Base-by-base conservation (phyloP, 2,797 vertebrate genomes). In the Menidia menidia region DNA sequence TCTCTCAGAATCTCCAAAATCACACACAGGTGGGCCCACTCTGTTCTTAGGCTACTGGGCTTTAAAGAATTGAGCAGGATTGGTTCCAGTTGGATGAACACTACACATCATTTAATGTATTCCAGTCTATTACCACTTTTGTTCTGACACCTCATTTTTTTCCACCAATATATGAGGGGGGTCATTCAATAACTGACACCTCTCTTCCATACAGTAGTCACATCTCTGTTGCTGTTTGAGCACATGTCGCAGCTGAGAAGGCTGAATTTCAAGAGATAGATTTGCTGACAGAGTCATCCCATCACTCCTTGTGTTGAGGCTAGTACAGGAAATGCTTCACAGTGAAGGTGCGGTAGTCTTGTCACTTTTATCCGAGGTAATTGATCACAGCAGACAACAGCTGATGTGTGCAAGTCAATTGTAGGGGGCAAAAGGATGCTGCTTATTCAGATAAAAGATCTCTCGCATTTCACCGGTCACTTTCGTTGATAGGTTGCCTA, bases 101-200 rank as follows among this genome's bases (percentile, higher is more conserved):
- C 88, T 91, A 83, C 80, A 83, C 89, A 92, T 92, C 87, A 93
- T 93, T 91, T 94, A 91, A 94, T 94, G 88, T 93, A 93, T 95
- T 94, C 92, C 86, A 92, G 84, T 91, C 91, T 94, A 93, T 94
- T 93, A 93, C 90, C 87, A 90, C 86, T 90, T 92, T 88, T 91
- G 82, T 91, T 89, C 88, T 91, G 92, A 92, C 92, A 93, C 89
- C 91, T 92, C 91, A 92, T 93, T 93, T 88, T 87, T 93, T 89
- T 86, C 86, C 87, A 90, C 87, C 89, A 88, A 88, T 90, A 91
- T 93, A 91, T 78, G 86, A 87, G 85, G 86, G 35, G 87, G 91
- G 92, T 91, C 92, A 93, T 93, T 92, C 91, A 93, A 94, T 93
- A 94, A 92, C 82, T 91, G 92, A 92, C 92, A 94, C 89, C 89